These are phyloP conservation scores for Eristalinus aeneus DNA, from an alignment of 2,888 invertebrate genomes.

Conservation along the genomic window DNA sequence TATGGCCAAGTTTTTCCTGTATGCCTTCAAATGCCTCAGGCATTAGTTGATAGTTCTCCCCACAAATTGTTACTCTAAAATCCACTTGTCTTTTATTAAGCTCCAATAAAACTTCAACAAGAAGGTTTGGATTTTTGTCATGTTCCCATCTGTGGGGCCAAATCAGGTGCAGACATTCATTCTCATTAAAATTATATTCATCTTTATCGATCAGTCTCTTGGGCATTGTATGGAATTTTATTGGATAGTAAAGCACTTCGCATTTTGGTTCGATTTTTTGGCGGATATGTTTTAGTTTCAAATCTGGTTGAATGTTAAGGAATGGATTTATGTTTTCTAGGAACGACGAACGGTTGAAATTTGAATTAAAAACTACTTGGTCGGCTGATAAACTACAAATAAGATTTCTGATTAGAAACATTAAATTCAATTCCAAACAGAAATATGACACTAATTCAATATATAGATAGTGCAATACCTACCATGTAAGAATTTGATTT, in stretches of 20 bases:
- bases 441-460: neutral
- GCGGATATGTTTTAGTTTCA: constrained; percentile 82
- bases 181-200: constrained; percentile 69
- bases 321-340: constrained; percentile 83
- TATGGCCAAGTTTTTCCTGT: constrained; percentile 80
- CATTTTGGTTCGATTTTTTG: constrained; percentile 83
- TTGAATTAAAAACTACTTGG: constrained; percentile 86
- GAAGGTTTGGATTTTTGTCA: constrained; percentile 86
- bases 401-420: neutral
- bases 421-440: neutral
- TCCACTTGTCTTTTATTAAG: constrained; percentile 82
- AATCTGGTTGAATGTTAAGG: constrained; percentile 85
- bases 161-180: constrained; percentile 82
- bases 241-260: constrained; percentile 84
- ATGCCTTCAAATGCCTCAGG: constrained; percentile 84
- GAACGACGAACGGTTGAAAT: constrained; percentile 86
- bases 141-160: constrained; percentile 92
- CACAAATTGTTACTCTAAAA: constrained; percentile 84
- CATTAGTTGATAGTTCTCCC: constrained; percentile 84
- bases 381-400: constrained; percentile 85
- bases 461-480: constrained; percentile 68
- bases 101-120: constrained; percentile 82
- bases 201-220: constrained; percentile 75
- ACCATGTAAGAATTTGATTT: constrained; percentile 88
- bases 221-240: constrained; percentile 81